These are phyloP conservation scores for Apostichopus californicus DNA, from an alignment of 35 echinoderm and acorn worm species.

Conservation along the genomic window DNA sequence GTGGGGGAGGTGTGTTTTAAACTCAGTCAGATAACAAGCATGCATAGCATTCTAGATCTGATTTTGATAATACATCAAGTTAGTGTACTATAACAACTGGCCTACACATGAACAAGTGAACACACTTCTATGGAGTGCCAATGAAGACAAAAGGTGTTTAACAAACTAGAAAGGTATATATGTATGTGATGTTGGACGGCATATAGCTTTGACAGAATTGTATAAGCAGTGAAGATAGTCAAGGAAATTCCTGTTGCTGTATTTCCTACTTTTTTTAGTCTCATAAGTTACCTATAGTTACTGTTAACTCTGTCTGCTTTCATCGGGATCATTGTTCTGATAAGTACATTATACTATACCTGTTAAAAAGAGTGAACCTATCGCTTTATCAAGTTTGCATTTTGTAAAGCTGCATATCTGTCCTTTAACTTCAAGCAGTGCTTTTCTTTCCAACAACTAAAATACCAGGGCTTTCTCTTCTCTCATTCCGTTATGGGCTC, in stretches of 20 bases:
- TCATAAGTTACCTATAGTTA: neutral
- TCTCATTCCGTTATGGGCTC: neutral
- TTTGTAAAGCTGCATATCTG: neutral
- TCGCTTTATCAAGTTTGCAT: neutral
- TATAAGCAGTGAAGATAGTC: neutral
- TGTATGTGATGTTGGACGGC: too few species aligned
- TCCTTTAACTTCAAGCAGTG: neutral
- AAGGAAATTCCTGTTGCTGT: neutral
- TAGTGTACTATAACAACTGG: too few species aligned
- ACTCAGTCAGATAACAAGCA: too few species aligned
- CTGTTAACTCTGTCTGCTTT: neutral
- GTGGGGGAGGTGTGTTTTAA: too few species aligned
- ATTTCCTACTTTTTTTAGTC: neutral
- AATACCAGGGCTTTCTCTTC: neutral
- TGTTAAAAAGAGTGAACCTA: neutral
- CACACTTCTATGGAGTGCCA: too few species aligned
- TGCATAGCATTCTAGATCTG: too few species aligned
- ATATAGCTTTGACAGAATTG: neutral
- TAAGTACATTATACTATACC: neutral
- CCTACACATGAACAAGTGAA: too few species aligned
- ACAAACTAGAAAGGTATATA: too few species aligned
- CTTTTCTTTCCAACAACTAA: neutral
- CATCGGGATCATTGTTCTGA: neutral
- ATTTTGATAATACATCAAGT: too few species aligned
- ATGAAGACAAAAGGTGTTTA: too few species aligned